These are phyloP conservation scores for Theodoxus fluviatilis DNA, from an alignment of 2,888 invertebrate genomes.

Conservation along the genomic window DNA sequence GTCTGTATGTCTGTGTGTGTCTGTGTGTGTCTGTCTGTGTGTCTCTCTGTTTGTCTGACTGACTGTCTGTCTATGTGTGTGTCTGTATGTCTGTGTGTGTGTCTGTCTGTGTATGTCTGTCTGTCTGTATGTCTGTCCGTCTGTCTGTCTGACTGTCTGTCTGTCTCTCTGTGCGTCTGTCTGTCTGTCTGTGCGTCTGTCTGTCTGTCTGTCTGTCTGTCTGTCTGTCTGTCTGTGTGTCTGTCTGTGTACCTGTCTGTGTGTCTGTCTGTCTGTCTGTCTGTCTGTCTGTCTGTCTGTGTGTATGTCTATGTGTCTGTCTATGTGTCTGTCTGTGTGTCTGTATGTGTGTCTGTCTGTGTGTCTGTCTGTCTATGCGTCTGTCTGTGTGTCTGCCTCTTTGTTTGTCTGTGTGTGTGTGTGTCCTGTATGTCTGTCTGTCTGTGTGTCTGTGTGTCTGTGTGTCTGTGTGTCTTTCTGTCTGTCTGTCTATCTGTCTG, in stretches of 20 bases:
- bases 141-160: background rate
- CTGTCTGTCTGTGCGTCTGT: background rate
- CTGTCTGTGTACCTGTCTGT: background rate
- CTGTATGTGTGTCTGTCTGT: background rate
- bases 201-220: slow-evolving; percentile 1
- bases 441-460: slow-evolving; percentile 24
- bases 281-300: background rate
- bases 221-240: background rate
- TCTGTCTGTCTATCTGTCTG: background rate
- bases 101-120: background rate
- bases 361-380: slow-evolving; percentile 21
- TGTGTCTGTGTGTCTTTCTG: background rate
- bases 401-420: slow-evolving; percentile 24
- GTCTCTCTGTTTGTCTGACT: background rate
- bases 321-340: background rate
- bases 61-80: background rate
- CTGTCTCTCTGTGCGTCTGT: background rate
- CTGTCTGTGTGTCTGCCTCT: slow-evolving; percentile 22
- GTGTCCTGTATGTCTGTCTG: slow-evolving; percentile 24
- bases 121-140: background rate
- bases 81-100: background rate
- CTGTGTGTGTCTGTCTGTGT: background rate
- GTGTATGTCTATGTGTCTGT: slow-evolving; percentile 5
- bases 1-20: background rate
- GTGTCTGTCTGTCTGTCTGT: background rate